Evolutionary conservation across 2,888 invertebrate species (phyloP).

Genomic region (Rosalia funebris): DNA sequence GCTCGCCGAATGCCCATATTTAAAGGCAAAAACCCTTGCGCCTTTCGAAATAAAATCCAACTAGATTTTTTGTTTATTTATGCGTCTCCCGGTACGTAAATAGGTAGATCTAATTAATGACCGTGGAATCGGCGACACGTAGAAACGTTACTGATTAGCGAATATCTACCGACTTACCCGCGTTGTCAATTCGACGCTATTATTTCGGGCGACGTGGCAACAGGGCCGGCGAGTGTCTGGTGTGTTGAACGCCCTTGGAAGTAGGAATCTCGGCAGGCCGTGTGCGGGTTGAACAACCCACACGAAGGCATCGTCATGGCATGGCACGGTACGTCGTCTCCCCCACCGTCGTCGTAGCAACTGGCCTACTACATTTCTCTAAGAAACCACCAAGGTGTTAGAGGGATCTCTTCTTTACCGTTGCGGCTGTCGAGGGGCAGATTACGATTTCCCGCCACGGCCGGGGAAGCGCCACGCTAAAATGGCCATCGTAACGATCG

Average conservation of each 20-base stretch:
- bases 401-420: not conserved
- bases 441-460: not conserved
- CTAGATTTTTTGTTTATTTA: too few relatives aligned
- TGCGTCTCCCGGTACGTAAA: too few relatives aligned
- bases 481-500: too few relatives aligned
- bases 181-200: too few relatives aligned
- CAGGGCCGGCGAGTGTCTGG: constrained; percentile 33
- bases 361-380: constrained; percentile 3
- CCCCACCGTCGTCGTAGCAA: not conserved
- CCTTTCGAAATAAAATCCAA: too few relatives aligned
- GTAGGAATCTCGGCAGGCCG: constrained; percentile 43
- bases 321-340: constrained; percentile 4
- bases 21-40: too few relatives aligned
- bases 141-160: too few relatives aligned
- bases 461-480: too few relatives aligned
- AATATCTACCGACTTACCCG: too few relatives aligned
- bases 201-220: constrained; percentile 24
- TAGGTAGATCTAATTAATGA: too few relatives aligned
- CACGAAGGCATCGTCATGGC: constrained; percentile 26
- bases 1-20: too few relatives aligned
- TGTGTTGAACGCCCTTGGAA: constrained; percentile 48
- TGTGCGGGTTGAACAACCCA: constrained; percentile 36
- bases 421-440: not conserved
- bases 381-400: not conserved
- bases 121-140: too few relatives aligned